These are phyloP conservation scores for Ispidina lecontei DNA, from an alignment of 2,797 vertebrate genomes.

Conservation along the genomic window DNA sequence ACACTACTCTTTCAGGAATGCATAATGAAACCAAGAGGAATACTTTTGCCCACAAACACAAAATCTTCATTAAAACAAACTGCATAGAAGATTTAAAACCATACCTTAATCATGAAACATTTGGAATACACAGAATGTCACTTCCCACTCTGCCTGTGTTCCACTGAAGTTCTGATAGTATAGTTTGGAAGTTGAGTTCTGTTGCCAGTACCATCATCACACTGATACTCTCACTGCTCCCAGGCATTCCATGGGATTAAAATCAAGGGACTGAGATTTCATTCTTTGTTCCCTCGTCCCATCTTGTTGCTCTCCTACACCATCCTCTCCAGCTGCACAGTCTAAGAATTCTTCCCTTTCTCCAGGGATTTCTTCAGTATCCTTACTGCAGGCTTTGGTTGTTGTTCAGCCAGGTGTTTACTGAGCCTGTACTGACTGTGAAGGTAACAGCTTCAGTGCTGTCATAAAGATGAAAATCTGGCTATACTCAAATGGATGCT, in stretches of 20 bases:
- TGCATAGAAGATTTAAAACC: background rate
- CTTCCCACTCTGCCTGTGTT: background rate
- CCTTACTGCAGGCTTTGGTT: background rate
- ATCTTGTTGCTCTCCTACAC: background rate
- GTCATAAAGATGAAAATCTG: background rate
- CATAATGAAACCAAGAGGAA: background rate
- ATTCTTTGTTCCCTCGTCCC: background rate
- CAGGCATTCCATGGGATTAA: background rate
- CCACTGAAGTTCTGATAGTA: background rate
- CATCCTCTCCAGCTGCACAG: background rate
- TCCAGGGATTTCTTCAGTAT: background rate
- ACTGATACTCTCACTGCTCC: background rate
- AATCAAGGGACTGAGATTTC: background rate
- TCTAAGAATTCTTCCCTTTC: background rate
- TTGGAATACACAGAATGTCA: background rate
- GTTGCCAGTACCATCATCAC: background rate
- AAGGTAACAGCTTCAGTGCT: background rate
- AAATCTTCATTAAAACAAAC: background rate
- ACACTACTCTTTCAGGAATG: background rate
- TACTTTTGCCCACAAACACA: background rate
- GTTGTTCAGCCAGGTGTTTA: background rate
- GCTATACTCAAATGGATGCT: background rate
- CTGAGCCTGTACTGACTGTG: background rate
- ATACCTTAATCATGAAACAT: background rate
- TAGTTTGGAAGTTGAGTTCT: background rate